Conservation (phyloP, 2,888 invertebrate genomes). For the Athrips mouffetella region DNA sequence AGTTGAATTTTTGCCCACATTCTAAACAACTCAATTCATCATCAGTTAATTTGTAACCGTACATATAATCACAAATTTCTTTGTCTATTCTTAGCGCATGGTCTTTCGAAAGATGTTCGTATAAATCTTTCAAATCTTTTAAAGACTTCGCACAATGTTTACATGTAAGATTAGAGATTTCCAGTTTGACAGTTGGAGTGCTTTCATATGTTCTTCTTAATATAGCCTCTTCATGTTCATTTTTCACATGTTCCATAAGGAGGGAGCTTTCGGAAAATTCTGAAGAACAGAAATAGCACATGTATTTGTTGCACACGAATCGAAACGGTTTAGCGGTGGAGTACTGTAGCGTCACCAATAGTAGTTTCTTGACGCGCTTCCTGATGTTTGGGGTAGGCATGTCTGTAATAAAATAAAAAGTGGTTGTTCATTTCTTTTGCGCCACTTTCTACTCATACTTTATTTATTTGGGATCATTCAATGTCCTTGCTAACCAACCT, state of each 20-base stretch:
- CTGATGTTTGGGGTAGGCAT: neutral
- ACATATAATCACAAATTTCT: conserved; percentile 32
- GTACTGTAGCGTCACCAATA: conserved; percentile 27
- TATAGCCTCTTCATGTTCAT: conserved; percentile 41
- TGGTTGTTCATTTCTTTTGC: too few species aligned
- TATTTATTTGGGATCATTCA: too few species aligned
- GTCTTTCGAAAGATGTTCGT: conserved; percentile 31
- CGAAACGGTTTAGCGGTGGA: conserved; percentile 39
- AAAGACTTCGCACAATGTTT: conserved; percentile 36
- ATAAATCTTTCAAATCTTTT: conserved; percentile 34
- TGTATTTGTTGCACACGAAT: conserved; percentile 34
- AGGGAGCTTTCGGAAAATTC: conserved; percentile 24
- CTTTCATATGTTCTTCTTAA: too few species aligned
- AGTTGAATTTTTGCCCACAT: conserved; percentile 44
- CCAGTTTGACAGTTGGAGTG: conserved; percentile 34
- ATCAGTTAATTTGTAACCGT: conserved; percentile 43
- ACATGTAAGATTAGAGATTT: conserved; percentile 40
- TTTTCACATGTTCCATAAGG: conserved; percentile 31
- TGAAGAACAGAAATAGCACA: conserved; percentile 38
- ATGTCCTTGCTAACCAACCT: too few species aligned
- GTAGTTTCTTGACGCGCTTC: conserved; percentile 11
- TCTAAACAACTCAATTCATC: conserved; percentile 43
- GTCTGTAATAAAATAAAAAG: conserved; percentile 19
- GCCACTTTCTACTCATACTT: too few species aligned
- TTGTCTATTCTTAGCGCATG: conserved; percentile 40